Evolutionary conservation across 2,797 vertebrate species (phyloP).

Genomic region (Trematomus bernacchii): DNA sequence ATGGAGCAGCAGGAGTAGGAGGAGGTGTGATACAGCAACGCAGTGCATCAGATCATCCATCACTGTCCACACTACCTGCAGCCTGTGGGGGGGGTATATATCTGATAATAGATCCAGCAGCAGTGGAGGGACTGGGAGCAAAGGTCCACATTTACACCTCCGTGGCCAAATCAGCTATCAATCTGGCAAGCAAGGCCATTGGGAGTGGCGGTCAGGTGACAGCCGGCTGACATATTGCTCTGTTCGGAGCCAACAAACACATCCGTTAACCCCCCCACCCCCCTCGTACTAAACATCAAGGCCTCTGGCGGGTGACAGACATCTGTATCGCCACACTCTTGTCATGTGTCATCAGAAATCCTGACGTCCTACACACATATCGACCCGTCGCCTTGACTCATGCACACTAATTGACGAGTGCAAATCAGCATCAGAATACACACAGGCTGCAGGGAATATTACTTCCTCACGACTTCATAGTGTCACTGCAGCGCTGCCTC

Average conservation of each 20-base stretch:
- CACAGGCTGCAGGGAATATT: constrained; percentile 8
- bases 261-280: constrained; percentile 49
- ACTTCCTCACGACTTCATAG: too few relatives aligned
- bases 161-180: constrained; percentile 80
- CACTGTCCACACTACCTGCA: constrained; percentile 72
- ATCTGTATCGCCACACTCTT: constrained; percentile 52
- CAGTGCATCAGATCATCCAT: constrained; percentile 72
- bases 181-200: constrained; percentile 78
- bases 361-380: constrained; percentile 58
- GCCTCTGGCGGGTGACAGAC: constrained; percentile 65
- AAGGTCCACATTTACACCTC: constrained; percentile 77
- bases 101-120: constrained; percentile 76
- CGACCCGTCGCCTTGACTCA: constrained; percentile 60
- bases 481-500: too few relatives aligned
- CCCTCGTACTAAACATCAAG: constrained; percentile 68
- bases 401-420: constrained; percentile 56
- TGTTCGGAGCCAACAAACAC: constrained; percentile 64
- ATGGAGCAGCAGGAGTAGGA: constrained; percentile 37
- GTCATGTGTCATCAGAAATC: constrained; percentile 65
- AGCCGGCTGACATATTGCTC: constrained; percentile 73
- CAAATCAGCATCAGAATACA: constrained; percentile 41
- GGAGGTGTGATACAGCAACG: constrained; percentile 62
- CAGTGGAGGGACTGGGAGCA: constrained; percentile 60
- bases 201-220: constrained; percentile 75
- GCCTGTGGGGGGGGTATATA: constrained; percentile 52